phyloP scores from a whole-genome alignment of 2,113 vertebrate genomes.

The Triplophysa siluroides region DNA sequence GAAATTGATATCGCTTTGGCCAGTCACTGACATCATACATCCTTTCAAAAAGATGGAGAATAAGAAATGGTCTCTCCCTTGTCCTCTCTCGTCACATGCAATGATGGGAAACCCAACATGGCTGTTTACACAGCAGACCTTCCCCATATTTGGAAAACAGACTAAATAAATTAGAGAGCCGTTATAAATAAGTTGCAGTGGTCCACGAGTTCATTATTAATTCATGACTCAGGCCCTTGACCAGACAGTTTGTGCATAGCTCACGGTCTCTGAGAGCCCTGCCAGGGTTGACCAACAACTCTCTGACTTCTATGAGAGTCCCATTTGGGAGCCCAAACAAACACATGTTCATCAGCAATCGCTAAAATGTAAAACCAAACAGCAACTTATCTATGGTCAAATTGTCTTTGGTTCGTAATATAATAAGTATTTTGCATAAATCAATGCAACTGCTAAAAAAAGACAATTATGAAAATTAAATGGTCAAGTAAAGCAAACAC shows the following conservation, averaged over 20 bases:
- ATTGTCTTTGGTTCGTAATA: too few species aligned
- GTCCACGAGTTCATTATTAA: conserved; percentile 53
- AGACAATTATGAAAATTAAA: too few species aligned
- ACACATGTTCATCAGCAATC: background rate
- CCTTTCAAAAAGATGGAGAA: background rate
- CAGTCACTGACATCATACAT: too few species aligned
- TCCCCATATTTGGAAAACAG: conserved; percentile 33
- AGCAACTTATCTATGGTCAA: too few species aligned
- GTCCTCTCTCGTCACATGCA: background rate
- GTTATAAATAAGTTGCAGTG: conserved; percentile 64
- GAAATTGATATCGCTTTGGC: too few species aligned
- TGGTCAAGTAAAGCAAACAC: too few species aligned
- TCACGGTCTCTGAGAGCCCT: conserved; percentile 34
- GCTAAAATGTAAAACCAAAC: too few species aligned
- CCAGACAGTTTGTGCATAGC: conserved; percentile 24
- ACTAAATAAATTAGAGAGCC: conserved; percentile 41
- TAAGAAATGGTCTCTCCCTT: background rate
- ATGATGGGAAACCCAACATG: background rate
- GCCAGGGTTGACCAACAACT: background rate
- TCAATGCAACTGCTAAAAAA: too few species aligned
- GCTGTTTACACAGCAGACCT: conserved; percentile 29
- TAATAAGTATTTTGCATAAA: too few species aligned
- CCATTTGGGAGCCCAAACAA: background rate
- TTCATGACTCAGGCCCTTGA: conserved; percentile 53
- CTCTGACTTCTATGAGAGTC: background rate